Evolutionary conservation across 2,797 vertebrate species (phyloP).

Genomic region (Sebastes kiyomatsui): DNA sequence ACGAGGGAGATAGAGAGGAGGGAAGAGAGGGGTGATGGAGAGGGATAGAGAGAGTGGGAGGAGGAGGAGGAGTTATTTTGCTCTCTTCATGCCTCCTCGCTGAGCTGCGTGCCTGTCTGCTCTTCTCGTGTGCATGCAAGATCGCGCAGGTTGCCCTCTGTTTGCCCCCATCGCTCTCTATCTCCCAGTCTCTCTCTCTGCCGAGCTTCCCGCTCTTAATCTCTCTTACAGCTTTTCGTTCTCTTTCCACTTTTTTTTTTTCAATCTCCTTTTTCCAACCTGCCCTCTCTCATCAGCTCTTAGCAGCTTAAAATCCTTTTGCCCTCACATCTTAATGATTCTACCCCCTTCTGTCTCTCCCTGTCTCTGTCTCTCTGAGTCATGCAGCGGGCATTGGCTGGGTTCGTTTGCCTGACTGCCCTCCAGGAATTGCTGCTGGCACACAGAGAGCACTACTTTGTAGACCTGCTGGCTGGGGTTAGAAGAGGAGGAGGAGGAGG

Average conservation of each 20-base stretch:
- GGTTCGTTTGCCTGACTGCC: slow-evolving; percentile 79
- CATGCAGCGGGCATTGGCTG: slow-evolving; percentile 62
- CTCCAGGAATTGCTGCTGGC: slow-evolving; percentile 81
- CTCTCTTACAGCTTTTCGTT: slow-evolving; percentile 48
- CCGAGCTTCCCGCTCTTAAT: slow-evolving; percentile 33
- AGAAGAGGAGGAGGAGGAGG: slow-evolving; percentile 31
- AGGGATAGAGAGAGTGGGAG: background rate
- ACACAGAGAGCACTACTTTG: slow-evolving; percentile 62
- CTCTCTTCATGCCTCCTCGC: slow-evolving; percentile 62
- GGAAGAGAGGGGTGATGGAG: background rate
- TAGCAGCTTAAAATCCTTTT: slow-evolving; percentile 50
- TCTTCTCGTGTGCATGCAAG: slow-evolving; percentile 69
- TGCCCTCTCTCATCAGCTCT: slow-evolving; percentile 53
- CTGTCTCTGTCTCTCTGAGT: slow-evolving; percentile 45
- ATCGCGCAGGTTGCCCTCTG: slow-evolving; percentile 69
- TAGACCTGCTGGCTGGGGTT: slow-evolving; percentile 64
- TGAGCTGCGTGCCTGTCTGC: slow-evolving; percentile 72
- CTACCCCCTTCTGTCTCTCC: slow-evolving; percentile 8
- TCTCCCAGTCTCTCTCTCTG: slow-evolving; percentile 11
- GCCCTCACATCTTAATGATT: slow-evolving; percentile 57
- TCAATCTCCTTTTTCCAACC: slow-evolving; percentile 39
- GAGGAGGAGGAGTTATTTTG: slow-evolving; percentile 51
- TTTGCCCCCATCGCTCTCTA: slow-evolving; percentile 64
- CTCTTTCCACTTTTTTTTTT: slow-evolving; percentile 17
- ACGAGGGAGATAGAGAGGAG: background rate